These are phyloP conservation scores for Chlorospingus semifuscus DNA, from an alignment of 2,797 vertebrate genomes.

Conservation along the genomic window DNA sequence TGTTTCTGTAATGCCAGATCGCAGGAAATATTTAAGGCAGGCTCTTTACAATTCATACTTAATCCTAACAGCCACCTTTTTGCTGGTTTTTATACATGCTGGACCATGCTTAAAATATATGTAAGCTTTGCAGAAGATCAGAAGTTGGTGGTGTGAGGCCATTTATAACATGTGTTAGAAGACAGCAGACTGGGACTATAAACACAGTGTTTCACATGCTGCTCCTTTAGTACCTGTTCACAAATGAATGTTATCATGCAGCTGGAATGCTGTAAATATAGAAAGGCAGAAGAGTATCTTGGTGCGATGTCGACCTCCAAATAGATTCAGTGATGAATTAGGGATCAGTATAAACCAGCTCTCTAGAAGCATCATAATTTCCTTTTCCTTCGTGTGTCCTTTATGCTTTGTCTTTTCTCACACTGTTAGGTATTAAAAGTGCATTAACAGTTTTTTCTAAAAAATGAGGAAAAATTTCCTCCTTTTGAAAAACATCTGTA, in stretches of 20 bases:
- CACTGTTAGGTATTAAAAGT: background rate
- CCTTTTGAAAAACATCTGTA: background rate
- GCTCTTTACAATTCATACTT: background rate
- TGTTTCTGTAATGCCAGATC: background rate
- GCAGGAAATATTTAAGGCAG: conserved; percentile 1
- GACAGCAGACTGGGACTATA: background rate
- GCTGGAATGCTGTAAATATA: background rate
- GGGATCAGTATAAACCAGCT: background rate
- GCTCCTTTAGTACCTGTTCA: background rate
- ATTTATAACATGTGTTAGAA: background rate
- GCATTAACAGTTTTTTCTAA: background rate
- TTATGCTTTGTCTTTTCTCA: background rate
- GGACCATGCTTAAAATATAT: background rate
- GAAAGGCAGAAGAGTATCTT: background rate
- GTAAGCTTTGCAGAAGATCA: background rate
- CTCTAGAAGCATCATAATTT: background rate
- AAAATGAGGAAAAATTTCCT: background rate
- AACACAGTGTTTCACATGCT: background rate
- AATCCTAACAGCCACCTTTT: background rate
- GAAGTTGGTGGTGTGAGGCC: background rate
- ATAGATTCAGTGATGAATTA: background rate
- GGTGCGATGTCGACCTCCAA: background rate
- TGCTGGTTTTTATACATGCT: background rate
- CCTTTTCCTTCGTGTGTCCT: background rate
- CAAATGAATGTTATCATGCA: background rate